These are phyloP conservation scores for Drosophila anomelani DNA, from an alignment of 2,888 invertebrate genomes.

Conservation along the genomic window DNA sequence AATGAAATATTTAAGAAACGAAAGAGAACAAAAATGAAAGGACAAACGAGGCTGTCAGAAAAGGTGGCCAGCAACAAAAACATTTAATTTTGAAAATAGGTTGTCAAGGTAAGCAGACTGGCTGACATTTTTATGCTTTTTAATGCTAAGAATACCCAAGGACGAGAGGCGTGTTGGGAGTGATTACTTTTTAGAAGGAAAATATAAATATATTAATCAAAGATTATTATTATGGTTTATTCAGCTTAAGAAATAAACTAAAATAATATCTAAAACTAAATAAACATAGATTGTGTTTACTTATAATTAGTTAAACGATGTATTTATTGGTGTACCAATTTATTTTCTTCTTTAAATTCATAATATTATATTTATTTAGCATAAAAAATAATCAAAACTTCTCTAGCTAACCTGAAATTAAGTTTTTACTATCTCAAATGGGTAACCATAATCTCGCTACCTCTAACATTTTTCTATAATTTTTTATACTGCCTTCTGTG, in stretches of 20 bases:
- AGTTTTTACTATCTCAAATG: neutral
- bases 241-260: no score
- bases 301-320: no score
- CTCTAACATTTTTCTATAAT: constrained; percentile 9
- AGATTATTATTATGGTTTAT: neutral
- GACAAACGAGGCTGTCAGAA: constrained; percentile 3
- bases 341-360: neutral
- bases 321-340: neutral
- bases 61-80: constrained; percentile 28
- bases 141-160: constrained; percentile 24
- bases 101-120: constrained; percentile 31
- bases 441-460: neutral
- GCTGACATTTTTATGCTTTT: constrained; percentile 30
- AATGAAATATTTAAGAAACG: constrained; percentile 50
- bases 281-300: no score
- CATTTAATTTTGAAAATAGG: constrained; percentile 46
- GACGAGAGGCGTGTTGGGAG: no score
- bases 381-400: neutral
- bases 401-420: neutral
- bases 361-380: neutral
- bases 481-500: constrained; percentile 20
- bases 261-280: no score
- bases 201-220: neutral
- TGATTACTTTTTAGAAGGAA: neutral
- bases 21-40: neutral